Evolutionary conservation across 2,888 invertebrate species (phyloP).

Genomic region (Pterostichus madidus): DNA sequence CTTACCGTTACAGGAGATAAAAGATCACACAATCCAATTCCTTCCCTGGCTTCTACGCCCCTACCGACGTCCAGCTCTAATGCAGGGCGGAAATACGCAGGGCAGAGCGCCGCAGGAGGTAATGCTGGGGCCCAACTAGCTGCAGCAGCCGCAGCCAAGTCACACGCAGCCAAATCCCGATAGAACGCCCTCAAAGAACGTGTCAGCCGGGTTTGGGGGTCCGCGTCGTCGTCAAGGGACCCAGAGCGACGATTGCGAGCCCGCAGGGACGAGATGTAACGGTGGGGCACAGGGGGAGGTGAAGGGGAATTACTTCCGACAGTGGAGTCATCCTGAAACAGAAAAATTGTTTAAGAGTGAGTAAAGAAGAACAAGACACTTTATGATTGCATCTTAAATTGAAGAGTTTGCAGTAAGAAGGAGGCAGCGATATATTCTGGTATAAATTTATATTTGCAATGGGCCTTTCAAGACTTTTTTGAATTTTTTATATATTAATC

Average conservation of each 20-base stretch:
- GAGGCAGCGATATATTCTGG: too few species aligned
- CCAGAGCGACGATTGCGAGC: constrained; percentile 60
- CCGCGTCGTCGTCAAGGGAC: constrained; percentile 53
- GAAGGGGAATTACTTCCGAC: constrained; percentile 44
- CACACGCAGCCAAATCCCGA: constrained; percentile 77
- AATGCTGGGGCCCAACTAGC: constrained; percentile 77
- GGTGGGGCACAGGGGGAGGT: constrained; percentile 57
- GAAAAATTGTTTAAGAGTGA: background rate
- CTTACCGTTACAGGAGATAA: constrained; percentile 78
- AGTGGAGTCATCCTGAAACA: constrained; percentile 27
- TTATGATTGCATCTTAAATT: too few species aligned
- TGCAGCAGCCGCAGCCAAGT: constrained; percentile 77
- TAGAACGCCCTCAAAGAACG: constrained; percentile 78
- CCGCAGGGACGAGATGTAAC: constrained; percentile 54
- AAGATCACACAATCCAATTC: constrained; percentile 76
- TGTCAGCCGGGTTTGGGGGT: constrained; percentile 72
- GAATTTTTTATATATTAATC: too few species aligned
- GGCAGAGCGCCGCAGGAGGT: constrained; percentile 77
- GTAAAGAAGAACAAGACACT: background rate
- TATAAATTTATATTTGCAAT: too few species aligned
- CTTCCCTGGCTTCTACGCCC: constrained; percentile 74
- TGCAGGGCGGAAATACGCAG: constrained; percentile 79
- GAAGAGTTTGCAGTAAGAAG: too few species aligned
- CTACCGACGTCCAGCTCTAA: constrained; percentile 74
- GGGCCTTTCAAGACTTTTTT: too few species aligned